Conservation (phyloP, 1,140 invertebrate genomes). For the Drosophila serrata region DNA sequence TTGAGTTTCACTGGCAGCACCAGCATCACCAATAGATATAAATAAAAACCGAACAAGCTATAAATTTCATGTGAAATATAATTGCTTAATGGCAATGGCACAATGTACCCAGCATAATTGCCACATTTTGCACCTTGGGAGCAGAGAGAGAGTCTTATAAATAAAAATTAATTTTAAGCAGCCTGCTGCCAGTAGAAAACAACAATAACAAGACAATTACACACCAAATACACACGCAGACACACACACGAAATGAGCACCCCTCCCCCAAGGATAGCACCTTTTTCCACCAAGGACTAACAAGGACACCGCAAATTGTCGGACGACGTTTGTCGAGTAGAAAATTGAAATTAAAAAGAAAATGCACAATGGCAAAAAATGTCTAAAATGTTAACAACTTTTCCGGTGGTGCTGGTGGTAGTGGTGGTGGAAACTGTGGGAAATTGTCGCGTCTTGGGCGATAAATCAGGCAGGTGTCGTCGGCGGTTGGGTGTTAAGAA, state of each 20-base stretch:
- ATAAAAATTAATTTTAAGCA: constrained; percentile 75
- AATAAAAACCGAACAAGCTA: constrained; percentile 73
- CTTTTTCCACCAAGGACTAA: constrained; percentile 48
- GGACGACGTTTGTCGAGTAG: constrained; percentile 78
- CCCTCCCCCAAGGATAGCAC: background rate
- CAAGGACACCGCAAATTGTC: constrained; percentile 75
- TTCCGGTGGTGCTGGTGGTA: too few species aligned
- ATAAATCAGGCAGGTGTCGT: constrained; percentile 82
- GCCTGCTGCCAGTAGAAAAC: constrained; percentile 24
- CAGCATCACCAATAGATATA: constrained; percentile 45
- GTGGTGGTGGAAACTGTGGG: constrained; percentile 58
- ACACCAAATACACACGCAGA: constrained; percentile 50
- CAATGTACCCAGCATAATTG: constrained; percentile 56
- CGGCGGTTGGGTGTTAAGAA: constrained; percentile 65
- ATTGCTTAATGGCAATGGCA: constrained; percentile 73
- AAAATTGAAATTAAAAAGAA: constrained; percentile 81
- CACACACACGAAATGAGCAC: constrained; percentile 61
- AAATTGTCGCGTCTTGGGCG: constrained; percentile 77
- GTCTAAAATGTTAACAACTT: constrained; percentile 77
- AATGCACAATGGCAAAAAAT: constrained; percentile 57
- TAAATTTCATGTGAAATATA: constrained; percentile 77
- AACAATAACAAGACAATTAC: constrained; percentile 79
- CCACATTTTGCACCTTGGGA: constrained; percentile 58
- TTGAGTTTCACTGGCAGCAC: background rate
- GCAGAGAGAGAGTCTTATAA: constrained; percentile 30